phyloP scores from a whole-genome alignment of 1,140 invertebrate genomes.

The Drosophila saltans region DNA sequence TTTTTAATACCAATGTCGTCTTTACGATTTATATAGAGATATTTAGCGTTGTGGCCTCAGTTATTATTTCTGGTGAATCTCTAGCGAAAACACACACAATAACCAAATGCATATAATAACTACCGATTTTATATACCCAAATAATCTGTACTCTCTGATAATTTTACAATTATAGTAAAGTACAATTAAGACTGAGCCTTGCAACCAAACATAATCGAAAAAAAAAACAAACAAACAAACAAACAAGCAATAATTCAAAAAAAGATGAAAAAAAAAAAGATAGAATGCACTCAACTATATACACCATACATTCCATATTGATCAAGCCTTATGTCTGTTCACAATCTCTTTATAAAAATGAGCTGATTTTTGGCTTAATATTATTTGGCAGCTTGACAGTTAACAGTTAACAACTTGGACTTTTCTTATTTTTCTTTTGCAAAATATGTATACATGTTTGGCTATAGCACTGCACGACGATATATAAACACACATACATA shows the following conservation, averaged over 20 bases:
- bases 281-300: neutral
- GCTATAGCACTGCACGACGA: conserved; percentile 18
- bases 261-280: too few species aligned
- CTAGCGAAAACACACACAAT: neutral
- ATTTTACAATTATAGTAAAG: conserved; percentile 20
- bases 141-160: conserved; percentile 15
- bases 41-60: conserved; percentile 4
- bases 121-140: conserved; percentile 6
- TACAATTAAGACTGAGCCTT: conserved; percentile 52
- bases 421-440: neutral
- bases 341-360: neutral
- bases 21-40: neutral
- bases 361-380: conserved; percentile 5
- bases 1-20: neutral
- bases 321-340: conserved; percentile 1
- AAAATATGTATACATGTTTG: conserved; percentile 3
- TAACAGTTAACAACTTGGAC: conserved; percentile 13
- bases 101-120: conserved; percentile 4
- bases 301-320: neutral
- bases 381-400: neutral
- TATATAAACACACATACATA: conserved; percentile 5
- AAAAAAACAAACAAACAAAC: neutral
- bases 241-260: conserved; percentile 5
- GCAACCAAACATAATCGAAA: conserved; percentile 22
- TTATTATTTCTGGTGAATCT: conserved; percentile 14